phyloP scores from a whole-genome alignment of 2,113 vertebrate genomes.

The Arothron firmamentum region DNA sequence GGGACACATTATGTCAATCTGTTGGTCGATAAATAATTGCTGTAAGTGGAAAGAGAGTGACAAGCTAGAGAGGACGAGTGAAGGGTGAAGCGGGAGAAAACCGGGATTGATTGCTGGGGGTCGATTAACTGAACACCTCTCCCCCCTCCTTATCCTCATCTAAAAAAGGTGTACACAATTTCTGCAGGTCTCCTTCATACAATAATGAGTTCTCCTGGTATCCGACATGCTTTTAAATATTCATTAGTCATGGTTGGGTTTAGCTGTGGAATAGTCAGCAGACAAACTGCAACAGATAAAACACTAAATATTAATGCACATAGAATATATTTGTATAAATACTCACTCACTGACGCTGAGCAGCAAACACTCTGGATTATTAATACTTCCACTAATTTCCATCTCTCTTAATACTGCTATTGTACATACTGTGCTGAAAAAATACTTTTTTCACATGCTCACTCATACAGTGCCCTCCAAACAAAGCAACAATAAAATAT shows the following conservation, averaged over 20 bases:
- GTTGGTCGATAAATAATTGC: constrained; percentile 43
- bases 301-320: constrained; percentile 62
- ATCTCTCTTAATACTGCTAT: constrained; percentile 38
- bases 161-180: constrained; percentile 43
- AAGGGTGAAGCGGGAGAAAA: constrained; percentile 53
- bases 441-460: constrained; percentile 44
- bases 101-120: constrained; percentile 60
- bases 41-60: constrained; percentile 30
- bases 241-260: constrained; percentile 67
- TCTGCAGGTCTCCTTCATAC: constrained; percentile 62
- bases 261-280: constrained; percentile 58
- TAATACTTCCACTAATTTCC: constrained; percentile 46
- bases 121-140: constrained; percentile 53
- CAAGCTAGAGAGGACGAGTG: constrained; percentile 37
- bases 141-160: constrained; percentile 17
- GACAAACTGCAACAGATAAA: constrained; percentile 53
- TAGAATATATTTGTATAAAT: constrained; percentile 60
- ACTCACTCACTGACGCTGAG: constrained; percentile 44
- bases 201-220: constrained; percentile 66
- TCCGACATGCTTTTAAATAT: constrained; percentile 69
- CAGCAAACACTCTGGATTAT: constrained; percentile 41
- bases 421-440: constrained; percentile 38
- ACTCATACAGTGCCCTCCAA: constrained; percentile 43
- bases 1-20: constrained; percentile 28
- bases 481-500: constrained; percentile 42